A percentile compares a stretch with the other conserved stretches of the same genome.
Conservation (phyloP, 2,797 vertebrate species). For the Pseudomugil tenellus region DNA sequence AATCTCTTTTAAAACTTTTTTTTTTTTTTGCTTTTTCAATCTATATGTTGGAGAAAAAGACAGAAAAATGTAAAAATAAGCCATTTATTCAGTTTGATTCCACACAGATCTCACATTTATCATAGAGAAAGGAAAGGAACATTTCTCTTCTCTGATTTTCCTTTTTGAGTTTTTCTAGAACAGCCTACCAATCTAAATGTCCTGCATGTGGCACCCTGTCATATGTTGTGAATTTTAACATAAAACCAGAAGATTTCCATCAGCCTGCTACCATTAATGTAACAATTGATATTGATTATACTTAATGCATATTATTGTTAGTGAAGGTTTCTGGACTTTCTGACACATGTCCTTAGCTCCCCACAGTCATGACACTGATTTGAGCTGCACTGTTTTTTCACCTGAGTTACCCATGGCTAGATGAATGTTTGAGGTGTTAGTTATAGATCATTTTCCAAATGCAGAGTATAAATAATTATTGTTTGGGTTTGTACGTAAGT, state of each 20-base stretch:
- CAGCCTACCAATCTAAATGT: neutral
- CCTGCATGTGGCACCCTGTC: too few relatives aligned
- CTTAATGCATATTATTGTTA: neutral
- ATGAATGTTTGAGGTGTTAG: neutral
- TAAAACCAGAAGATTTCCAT: neutral
- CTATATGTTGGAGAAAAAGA: too few relatives aligned
- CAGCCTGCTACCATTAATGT: neutral
- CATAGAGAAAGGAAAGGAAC: too few relatives aligned
- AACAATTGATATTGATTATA: neutral
- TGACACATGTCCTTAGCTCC: neutral
- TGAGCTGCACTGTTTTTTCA: too few relatives aligned
- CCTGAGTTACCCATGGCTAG: neutral
- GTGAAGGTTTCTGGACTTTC: neutral
- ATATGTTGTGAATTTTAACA: too few relatives aligned
- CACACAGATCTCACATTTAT: too few relatives aligned
- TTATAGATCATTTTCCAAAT: neutral
- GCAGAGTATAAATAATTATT: too few relatives aligned
- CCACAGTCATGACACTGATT: neutral
- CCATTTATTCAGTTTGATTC: too few relatives aligned
- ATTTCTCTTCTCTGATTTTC: neutral
- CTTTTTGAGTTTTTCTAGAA: conserved; percentile 1
- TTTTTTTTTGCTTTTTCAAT: too few relatives aligned
- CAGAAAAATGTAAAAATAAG: too few relatives aligned
- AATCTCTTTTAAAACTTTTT: too few relatives aligned
- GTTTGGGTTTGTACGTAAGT: too few relatives aligned